Conservation (phyloP, 2,797 vertebrate species). For the Orestias chungarensis region DNA sequence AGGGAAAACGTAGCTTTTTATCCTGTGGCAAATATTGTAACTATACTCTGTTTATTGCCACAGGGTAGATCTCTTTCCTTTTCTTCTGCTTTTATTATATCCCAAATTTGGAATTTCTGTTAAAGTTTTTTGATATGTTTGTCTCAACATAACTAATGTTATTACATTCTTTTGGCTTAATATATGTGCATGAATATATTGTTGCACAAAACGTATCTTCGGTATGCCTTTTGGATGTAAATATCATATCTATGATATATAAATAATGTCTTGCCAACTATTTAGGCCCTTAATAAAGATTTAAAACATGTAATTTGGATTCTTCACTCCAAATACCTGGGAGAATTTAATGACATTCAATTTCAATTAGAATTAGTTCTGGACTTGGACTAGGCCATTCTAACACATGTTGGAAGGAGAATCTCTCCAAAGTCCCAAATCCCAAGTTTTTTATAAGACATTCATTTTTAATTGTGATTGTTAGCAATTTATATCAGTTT, state of each 20-base stretch:
- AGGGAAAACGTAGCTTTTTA: constrained; percentile 49
- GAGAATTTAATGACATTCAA: too few relatives aligned
- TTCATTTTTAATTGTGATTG: background rate
- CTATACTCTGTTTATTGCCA: constrained; percentile 63
- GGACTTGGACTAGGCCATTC: background rate
- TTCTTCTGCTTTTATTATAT: constrained; percentile 39
- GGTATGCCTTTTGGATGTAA: background rate
- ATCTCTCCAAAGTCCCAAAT: background rate
- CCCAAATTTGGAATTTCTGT: constrained; percentile 28
- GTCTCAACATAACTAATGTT: constrained; percentile 3
- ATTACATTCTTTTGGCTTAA: constrained; percentile 14
- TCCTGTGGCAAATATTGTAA: constrained; percentile 65
- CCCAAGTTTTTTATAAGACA: background rate
- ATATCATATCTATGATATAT: too few relatives aligned
- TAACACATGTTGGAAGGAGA: background rate
- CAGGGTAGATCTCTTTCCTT: constrained; percentile 22
- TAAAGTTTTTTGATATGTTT: constrained; percentile 32
- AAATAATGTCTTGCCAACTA: background rate
- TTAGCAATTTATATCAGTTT: background rate
- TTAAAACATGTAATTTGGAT: background rate
- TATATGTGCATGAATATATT: constrained; percentile 11
- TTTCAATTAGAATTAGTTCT: background rate
- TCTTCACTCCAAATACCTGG: background rate
- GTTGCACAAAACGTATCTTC: background rate
- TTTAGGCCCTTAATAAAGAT: background rate